These are phyloP conservation scores for Hirundichthys speculiger DNA, from an alignment of 2,113 vertebrate species.

Conservation along the genomic window DNA sequence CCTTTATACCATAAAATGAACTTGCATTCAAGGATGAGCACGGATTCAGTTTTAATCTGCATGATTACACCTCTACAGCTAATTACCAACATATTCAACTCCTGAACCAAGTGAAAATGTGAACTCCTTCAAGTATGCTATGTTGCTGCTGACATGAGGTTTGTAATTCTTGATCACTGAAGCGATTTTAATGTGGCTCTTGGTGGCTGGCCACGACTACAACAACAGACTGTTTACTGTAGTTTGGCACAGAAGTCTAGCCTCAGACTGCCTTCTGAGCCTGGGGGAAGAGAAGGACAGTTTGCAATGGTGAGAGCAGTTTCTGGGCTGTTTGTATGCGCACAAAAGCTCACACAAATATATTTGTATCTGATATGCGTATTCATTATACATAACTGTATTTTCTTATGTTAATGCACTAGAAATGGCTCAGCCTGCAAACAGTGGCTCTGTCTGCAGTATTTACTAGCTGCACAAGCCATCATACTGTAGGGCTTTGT, in stretches of 20 bases:
- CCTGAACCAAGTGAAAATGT: slow-evolving; percentile 23
- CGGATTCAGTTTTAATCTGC: slow-evolving; percentile 35
- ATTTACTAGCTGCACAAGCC: slow-evolving; percentile 47
- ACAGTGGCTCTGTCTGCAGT: slow-evolving; percentile 14
- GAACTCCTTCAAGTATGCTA: slow-evolving; percentile 9
- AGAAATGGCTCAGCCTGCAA: slow-evolving; percentile 19
- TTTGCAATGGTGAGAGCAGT: slow-evolving; percentile 3
- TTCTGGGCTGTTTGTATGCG: slow-evolving; percentile 17
- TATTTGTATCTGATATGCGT: neutral
- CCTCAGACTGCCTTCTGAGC: slow-evolving; percentile 47
- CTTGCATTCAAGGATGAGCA: slow-evolving; percentile 1
- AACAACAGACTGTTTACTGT: slow-evolving; percentile 62
- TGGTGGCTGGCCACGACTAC: slow-evolving; percentile 42
- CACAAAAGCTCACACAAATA: slow-evolving; percentile 10
- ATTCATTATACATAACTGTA: slow-evolving; percentile 10
- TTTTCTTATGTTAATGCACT: slow-evolving; percentile 41
- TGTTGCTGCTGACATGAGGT: slow-evolving; percentile 48
- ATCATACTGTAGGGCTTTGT: slow-evolving; percentile 44
- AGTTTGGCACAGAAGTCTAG: slow-evolving; percentile 44
- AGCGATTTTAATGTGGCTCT: slow-evolving; percentile 40
- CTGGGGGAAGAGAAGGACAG: slow-evolving; percentile 33
- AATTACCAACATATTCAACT: slow-evolving; percentile 49
- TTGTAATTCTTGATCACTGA: slow-evolving; percentile 65
- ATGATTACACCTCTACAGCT: slow-evolving; percentile 54
- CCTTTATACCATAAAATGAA: slow-evolving; percentile 38